Evolutionary conservation across 2,113 vertebrate species (phyloP).

Genomic region (Hippopotamus amphibius): DNA sequence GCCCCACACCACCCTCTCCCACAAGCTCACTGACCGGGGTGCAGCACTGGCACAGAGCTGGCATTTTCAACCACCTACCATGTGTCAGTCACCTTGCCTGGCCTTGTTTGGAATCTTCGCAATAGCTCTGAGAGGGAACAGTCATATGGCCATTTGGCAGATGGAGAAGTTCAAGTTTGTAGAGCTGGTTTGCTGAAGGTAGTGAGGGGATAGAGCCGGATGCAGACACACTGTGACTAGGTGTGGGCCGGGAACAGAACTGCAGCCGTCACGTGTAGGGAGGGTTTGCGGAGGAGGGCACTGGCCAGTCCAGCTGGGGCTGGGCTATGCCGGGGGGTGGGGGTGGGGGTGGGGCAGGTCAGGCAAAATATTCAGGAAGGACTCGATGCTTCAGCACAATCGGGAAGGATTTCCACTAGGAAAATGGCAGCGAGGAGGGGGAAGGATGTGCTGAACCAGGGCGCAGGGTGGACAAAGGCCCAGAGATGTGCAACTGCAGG

Average conservation of each 20-base stretch:
- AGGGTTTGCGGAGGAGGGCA: background rate
- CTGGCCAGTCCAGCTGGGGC: background rate
- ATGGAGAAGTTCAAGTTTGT: background rate
- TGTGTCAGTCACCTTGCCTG: background rate
- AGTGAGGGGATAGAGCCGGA: background rate
- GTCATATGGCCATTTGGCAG: background rate
- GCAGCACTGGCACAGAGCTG: background rate
- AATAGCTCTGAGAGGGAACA: background rate
- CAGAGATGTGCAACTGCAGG: background rate
- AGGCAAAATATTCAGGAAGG: background rate
- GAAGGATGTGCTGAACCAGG: background rate
- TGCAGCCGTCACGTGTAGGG: background rate
- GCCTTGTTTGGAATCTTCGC: background rate
- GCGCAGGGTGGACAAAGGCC: background rate
- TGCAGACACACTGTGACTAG: background rate
- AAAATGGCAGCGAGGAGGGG: background rate
- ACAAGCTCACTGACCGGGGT: background rate
- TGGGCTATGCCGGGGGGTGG: too few species aligned
- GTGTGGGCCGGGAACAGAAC: background rate
- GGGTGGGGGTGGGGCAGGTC: too few species aligned
- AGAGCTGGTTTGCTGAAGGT: background rate
- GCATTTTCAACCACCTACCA: background rate
- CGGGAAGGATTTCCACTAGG: background rate
- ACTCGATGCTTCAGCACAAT: too few species aligned
- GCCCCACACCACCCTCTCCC: rapidly evolving